Evolutionary conservation across 2,113 vertebrate species (phyloP).

Genomic region (Poeciliopsis occidentalis): DNA sequence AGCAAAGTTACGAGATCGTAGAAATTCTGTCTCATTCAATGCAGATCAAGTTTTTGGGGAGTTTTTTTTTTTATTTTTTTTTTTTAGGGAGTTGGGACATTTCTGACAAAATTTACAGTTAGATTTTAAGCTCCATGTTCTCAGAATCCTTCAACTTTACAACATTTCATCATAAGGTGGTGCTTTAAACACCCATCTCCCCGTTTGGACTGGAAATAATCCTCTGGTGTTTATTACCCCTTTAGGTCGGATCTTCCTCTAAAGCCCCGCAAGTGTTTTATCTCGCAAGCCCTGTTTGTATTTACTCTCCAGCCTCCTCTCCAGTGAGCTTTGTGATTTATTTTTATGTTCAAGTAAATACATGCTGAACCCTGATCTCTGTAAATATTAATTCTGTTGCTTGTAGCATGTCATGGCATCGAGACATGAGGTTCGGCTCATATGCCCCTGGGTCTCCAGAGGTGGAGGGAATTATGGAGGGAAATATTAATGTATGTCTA

Average conservation of each 20-base stretch:
- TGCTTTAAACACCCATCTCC: not conserved
- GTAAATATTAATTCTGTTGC: constrained; percentile 25
- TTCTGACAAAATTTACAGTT: not conserved
- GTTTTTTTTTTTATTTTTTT: no score
- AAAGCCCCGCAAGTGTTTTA: not conserved
- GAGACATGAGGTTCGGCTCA: not conserved
- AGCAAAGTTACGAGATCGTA: no score
- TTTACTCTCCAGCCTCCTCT: not conserved
- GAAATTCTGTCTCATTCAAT: no score
- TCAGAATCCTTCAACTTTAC: not conserved
- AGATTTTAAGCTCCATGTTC: not conserved
- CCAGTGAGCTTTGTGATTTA: constrained; percentile 2
- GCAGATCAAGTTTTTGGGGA: no score
- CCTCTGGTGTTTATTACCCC: constrained; percentile 20
- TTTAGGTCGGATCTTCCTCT: constrained; percentile 20
- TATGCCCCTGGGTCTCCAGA: not conserved
- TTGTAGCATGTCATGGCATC: not conserved
- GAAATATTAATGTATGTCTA: constrained; percentile 8
- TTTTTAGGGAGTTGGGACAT: not conserved
- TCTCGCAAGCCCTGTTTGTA: constrained; percentile 7
- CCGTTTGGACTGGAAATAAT: not conserved
- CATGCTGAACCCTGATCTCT: constrained; percentile 34
- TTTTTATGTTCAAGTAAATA: constrained; percentile 22
- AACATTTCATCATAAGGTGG: not conserved
- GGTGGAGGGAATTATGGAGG: not conserved